Conservation (phyloP, 2,888 invertebrate species). For the Lingula anatina region DNA sequence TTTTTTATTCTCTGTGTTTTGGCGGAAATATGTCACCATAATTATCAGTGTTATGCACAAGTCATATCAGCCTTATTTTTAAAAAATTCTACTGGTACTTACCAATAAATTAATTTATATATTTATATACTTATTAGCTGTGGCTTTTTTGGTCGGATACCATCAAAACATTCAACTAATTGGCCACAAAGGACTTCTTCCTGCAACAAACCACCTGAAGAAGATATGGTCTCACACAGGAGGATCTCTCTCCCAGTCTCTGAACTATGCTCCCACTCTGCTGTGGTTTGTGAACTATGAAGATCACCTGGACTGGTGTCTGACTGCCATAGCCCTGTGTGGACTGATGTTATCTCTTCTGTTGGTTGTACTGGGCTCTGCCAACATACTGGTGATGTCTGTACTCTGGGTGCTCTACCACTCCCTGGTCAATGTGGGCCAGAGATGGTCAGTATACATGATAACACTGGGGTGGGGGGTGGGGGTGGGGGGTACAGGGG, state of each 20-base stretch:
- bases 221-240: constrained; percentile 20
- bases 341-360: constrained; percentile 41
- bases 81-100: no score
- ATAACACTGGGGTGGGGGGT: no score
- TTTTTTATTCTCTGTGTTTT: no score
- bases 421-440: constrained; percentile 51
- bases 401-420: constrained; percentile 51
- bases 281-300: constrained; percentile 46
- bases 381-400: constrained; percentile 48
- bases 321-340: constrained; percentile 41
- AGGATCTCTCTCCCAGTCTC: no score
- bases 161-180: constrained; percentile 50
- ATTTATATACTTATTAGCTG: constrained; percentile 33
- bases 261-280: constrained; percentile 36
- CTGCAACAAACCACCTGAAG: constrained; percentile 36
- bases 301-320: constrained; percentile 25
- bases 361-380: constrained; percentile 42
- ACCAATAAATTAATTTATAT: no score
- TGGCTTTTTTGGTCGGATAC: constrained; percentile 50
- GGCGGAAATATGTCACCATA: no score
- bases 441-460: constrained; percentile 44
- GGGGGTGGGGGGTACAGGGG: no score
- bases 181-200: constrained; percentile 48
- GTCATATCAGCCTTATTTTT: no score
- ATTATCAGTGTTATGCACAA: no score